Evolutionary conservation across 1,140 invertebrate species (phyloP), one percentile per base, ranked within the genome.

Genomic region (Periplaneta americana): DNA sequence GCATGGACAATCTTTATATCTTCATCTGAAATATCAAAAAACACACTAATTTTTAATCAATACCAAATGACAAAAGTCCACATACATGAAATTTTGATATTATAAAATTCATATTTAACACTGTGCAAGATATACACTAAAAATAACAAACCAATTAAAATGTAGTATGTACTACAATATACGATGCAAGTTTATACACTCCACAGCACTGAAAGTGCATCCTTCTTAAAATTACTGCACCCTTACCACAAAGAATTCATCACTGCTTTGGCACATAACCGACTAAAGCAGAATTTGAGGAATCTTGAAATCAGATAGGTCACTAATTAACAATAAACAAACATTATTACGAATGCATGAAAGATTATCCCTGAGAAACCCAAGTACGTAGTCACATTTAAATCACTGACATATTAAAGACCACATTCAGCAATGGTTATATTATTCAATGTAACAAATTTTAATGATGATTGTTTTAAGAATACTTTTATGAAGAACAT

Each of bases 111-210:
- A 36, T 36, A 36, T 39, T 37, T 34, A 78, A 78, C 76, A 78
- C 35, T 78, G 35, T 78, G 76, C 35, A 78, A 78, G 36, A 34
- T 39, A 78, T 78, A 78, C 35, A 39, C 36, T 78, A 34, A 78
- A 78, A 78, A 78, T 78, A 78, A 78, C 75, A 77, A 35, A 77
- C 35, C 76, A 78, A 78, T 78, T 78, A 36, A 78, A 78, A 34
- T 36, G 22, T 34, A n/a, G 34, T 78, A 77, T 77, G 76, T 37
- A 36, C 76, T 36, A 78, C 15, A 36, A 78, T n/a, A 78, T 39
- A 78, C 37, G 36, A 78, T 78, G 76, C 76, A 78, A 78, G 76
- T 78, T 78, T 78, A 78, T 78, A 78, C 34, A 78, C 34, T 28
- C 48, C 48, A 66, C 48, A 66, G 48, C 48, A 66, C 48, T 28